Base-by-base conservation (phyloP, 2,797 vertebrate genomes). In the Cirrhinus mrigala region DNA sequence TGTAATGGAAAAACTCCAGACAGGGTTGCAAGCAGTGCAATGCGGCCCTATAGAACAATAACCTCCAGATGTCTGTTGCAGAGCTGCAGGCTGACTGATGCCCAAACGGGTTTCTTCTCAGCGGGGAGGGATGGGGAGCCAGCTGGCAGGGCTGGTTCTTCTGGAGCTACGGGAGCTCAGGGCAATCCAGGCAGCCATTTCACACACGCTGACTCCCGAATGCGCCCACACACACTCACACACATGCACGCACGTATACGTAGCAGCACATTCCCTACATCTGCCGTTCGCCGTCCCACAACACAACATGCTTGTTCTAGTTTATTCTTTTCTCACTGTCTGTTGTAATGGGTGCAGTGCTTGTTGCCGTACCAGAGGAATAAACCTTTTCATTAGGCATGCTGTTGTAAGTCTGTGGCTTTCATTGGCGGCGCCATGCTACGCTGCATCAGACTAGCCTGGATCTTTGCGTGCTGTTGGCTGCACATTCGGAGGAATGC, bases 61-160 rank as follows among this genome's bases (percentile, higher is more conserved):
- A 95, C 93, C 91, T 95, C 92, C 95, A 95, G 95, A 96, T 96
- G 95, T 94, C 93, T 90, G 92, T 87, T 92, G 89, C 88, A 91
- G 92, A 93, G 93, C 94, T 90, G 86, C 87, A 79, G 92, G 91
- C 93, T 90, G 92, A 94, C 87, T 88, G 90, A 92, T 90, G 79
- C 92, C 93, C 91, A 87, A 92, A 92, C 89, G 92, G 91, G 86
- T 88, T 64, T 79, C 89, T 88, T 89, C 89, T 92, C 93, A 91
- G 93, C 91, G 88, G 85, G 91, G 92, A 94, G 92, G 89, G 77
- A 85, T 76, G 90, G 87, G 87, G 78, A 88, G 93, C 95, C 94
- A 95, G 94, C 95, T 96, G 95, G 94, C 92, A 85, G 54, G 86
- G 62, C 91, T 68, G 89, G 89, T 87, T 85, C 86, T 94, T 92